Percentiles rank a stretch among this genome's conserved stretches.
Evolutionary conservation across 92 coral and sea anemone species (phyloP).

Genomic region (Ricordea florida): DNA sequence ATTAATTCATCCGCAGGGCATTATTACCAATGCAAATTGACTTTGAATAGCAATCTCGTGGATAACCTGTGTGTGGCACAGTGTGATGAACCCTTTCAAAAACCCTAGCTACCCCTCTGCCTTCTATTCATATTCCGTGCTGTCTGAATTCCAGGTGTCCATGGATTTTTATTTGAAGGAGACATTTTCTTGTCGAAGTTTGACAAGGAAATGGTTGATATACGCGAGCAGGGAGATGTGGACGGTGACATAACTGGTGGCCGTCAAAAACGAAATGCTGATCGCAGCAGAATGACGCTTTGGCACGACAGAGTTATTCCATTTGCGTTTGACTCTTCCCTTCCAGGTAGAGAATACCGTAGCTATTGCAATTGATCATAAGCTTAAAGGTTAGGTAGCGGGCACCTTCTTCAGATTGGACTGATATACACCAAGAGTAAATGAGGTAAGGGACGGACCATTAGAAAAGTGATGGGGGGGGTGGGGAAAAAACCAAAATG

Average conservation of each 20-base stretch:
- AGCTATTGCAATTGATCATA: neutral
- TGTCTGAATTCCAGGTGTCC: neutral
- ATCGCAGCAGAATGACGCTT: conserved; percentile 40
- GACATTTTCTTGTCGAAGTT: conserved; percentile 57
- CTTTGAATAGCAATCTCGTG: neutral
- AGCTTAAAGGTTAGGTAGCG: too few relatives aligned
- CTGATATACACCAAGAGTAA: too few relatives aligned
- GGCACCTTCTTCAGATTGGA: too few relatives aligned
- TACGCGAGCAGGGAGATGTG: conserved; percentile 32
- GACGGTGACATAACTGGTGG: conserved; percentile 21
- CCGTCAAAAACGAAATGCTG: conserved; percentile 59
- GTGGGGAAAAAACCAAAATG: too few relatives aligned
- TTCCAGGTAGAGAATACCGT: conserved; percentile 51
- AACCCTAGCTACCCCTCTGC: too few relatives aligned
- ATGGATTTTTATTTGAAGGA: conserved; percentile 64
- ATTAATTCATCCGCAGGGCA: neutral
- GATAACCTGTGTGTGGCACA: too few relatives aligned
- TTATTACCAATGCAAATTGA: neutral
- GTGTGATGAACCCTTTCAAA: too few relatives aligned
- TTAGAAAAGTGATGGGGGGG: too few relatives aligned
- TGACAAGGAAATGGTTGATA: conserved; percentile 37
- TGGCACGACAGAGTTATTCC: conserved; percentile 74
- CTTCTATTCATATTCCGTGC: too few relatives aligned
- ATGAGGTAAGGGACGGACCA: too few relatives aligned
- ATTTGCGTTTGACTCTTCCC: conserved; percentile 55